Evolutionary conservation across 2,113 vertebrate genomes (phyloP).

Genomic region (Rhinolophus ferrumequinum): DNA sequence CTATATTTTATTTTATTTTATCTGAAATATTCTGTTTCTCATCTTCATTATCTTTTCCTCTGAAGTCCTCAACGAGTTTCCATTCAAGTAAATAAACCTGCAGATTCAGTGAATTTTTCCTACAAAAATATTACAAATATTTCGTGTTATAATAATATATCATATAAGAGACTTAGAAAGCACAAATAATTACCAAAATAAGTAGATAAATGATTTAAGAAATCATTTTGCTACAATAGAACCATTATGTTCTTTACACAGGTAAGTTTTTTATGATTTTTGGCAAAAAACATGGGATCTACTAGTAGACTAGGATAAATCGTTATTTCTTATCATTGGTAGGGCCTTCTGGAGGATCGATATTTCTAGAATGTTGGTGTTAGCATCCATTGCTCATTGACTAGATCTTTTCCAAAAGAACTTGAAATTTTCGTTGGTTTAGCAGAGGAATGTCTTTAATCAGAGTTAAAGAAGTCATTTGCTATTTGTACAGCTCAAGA

Average conservation of each 20-base stretch:
- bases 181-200: neutral
- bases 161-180: neutral
- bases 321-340: neutral
- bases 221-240: neutral
- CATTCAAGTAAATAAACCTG: neutral
- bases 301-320: neutral
- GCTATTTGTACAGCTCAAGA: neutral
- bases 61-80: neutral
- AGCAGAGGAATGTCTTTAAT: neutral
- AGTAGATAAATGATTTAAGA: neutral
- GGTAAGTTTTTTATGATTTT: neutral
- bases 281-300: neutral
- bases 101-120: neutral
- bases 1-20: constrained; percentile 20
- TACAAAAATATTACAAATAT: neutral
- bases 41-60: neutral
- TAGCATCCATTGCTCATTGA: neutral
- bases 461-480: neutral
- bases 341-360: neutral
- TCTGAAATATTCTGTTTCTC: neutral
- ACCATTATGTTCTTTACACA: neutral
- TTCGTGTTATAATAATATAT: neutral
- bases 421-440: neutral
- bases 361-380: neutral
- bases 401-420: neutral